phyloP scores from a whole-genome alignment of 2,113 vertebrate species.

The Epinephelus fuscoguttatus region DNA sequence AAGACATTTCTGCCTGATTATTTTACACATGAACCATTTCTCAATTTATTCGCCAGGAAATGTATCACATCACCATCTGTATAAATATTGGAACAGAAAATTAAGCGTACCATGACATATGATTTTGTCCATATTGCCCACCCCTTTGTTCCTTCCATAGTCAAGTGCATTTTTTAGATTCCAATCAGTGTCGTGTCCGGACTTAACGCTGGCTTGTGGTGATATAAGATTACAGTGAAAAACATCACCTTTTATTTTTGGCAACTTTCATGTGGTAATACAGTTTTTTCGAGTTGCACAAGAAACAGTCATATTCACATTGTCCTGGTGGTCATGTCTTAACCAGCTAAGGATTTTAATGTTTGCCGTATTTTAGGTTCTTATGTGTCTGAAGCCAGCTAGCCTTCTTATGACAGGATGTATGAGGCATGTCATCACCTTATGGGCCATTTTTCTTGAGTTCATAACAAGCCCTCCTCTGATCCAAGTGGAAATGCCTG shows the following conservation, averaged over 20 bases:
- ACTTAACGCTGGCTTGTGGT: not conserved
- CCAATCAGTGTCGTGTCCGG: not conserved
- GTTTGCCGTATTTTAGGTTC: not conserved
- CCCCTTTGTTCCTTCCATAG: not conserved
- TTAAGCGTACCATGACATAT: not conserved
- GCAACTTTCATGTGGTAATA: not conserved
- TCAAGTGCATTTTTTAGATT: not conserved
- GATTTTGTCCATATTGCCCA: not conserved
- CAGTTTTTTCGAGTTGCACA: not conserved
- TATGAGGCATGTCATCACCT: slow-evolving; percentile 27
- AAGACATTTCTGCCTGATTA: not conserved
- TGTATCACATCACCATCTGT: not conserved
- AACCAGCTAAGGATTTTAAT: not conserved
- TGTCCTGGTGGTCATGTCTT: not conserved
- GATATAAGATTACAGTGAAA: not conserved
- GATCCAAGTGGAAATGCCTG: slow-evolving; percentile 75
- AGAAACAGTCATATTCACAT: not conserved
- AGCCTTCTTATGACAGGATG: slow-evolving; percentile 25
- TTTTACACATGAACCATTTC: not conserved
- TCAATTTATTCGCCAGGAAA: not conserved
- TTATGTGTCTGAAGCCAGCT: not conserved
- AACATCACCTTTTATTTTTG: not conserved
- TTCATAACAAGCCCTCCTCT: slow-evolving; percentile 54
- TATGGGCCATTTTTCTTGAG: not conserved
- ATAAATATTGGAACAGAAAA: too few species aligned